Evolutionary conservation across 23 tunicate species (phyloP), one percentile per base, ranked within the genome.

Genomic region (Trididemnum clinides): DNA sequence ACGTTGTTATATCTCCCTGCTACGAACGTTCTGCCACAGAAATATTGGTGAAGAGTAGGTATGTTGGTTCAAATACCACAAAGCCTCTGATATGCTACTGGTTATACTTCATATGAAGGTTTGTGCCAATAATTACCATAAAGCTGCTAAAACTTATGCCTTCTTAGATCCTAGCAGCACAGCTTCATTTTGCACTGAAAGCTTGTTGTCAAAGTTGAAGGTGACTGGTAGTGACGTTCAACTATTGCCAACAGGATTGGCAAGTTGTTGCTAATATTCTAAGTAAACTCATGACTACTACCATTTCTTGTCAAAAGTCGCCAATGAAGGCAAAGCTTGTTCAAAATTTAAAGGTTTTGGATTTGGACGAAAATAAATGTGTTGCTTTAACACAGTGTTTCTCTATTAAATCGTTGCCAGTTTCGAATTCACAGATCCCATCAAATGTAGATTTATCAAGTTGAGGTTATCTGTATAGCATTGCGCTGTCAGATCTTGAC

Each of bases 311-410:
- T 49, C 35, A 28, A 0, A 62, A 54, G 23, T 29, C 30, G 26
- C 29, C 30, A 22, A 80, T 36, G 33, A 80, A 34, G 50, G 71
- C 72, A 59, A 80, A 32, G 44, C 22, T 80, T 10, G 30, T 80
- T 58, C 59, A 33, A 10, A 80, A 80, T 28, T 58, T 80, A 50
- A 62, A 33, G 30, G 27, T 80, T 34, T 62, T 33, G 1, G 84
- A 80, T 59, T 80, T 80, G 5, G 84, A 80, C 28, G 84, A 80
- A 59, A 39, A 25, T 21, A 21, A 59, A 21, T 26, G 21, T 26
- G 69, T 59, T 22, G 27, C 21, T 12, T 4, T 59, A 12, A 0
- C 33, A 5, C 35, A 31, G 84, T 80, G 59, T 35, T 29, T n/a
- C 21, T 80, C 36, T 31, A n/a, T 49, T 25, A 21, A 29, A 28